Base-by-base conservation (phyloP, 2,113 vertebrate genomes). In the Hydrochoerus hydrochaeris region DNA sequence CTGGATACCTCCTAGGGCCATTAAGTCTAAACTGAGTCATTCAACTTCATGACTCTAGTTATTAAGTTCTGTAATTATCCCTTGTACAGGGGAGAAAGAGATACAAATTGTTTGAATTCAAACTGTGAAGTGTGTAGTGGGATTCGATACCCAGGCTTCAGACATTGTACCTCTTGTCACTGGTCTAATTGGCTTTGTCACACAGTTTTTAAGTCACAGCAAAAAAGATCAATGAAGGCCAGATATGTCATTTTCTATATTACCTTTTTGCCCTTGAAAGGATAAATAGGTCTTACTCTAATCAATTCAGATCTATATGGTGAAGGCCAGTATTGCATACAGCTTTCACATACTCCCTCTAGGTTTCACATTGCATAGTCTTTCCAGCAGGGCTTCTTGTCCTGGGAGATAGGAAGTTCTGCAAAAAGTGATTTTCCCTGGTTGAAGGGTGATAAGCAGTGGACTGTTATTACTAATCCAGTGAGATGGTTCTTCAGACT, bases 341-440 rank as follows among this genome's bases (percentile, higher is more conserved):
- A 81, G 63, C 85, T 97, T 97, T 96, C 73, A 87, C 67, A 9
- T 97, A 87, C 86, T 26, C 41, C 82, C 54, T 57, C 20, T 57
- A 3, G 16, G 16, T 19, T 19, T 57, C 54, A 16, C 54, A 19
- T 57, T 57, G 16, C 17, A 4, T 75, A 89, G 90, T 96, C 65
- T 83, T 97, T 82, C 89, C 30, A 41, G 71, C 85, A 97, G 92
- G 0, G 41, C 94, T 46, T 65, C 73, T 7, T 92, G 77, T 80
- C 58, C 83, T 96, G 60, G 57, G 94, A 94, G 88, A 88, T 69
- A 93, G 93, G 86, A 96, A 97, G 94, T 17, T 98, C 94, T 90
- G 22, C 12, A 94, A 83, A 94, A 83, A 71, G 88, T 73, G 30
- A 67, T 32, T 98, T 71, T 95, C 44, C 73, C 75, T 63, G 32